Evolutionary conservation across 2,888 invertebrate genomes (phyloP).

Genomic region (Tetropium fuscum): DNA sequence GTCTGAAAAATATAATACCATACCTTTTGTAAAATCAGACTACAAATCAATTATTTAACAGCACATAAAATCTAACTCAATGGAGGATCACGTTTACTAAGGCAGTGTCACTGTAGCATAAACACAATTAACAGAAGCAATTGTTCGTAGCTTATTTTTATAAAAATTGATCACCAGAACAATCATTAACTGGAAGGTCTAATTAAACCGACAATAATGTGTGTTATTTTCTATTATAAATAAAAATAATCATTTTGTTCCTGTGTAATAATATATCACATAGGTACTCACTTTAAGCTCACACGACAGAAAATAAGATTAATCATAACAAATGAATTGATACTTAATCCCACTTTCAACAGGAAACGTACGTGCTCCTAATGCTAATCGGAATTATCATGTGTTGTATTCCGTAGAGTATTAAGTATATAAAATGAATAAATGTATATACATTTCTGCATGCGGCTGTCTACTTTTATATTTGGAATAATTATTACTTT

Average conservation of each 20-base stretch:
- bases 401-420: slow-evolving; percentile 11
- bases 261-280: not conserved
- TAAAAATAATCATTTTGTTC: not conserved
- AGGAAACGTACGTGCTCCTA: slow-evolving; percentile 38
- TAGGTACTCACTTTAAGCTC: not conserved
- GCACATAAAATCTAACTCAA: not conserved
- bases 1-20: slow-evolving; percentile 70
- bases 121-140: too few relatives aligned
- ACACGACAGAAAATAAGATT: slow-evolving; percentile 12
- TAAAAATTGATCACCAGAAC: too few relatives aligned
- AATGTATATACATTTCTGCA: slow-evolving; percentile 12
- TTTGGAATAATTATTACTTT: not conserved
- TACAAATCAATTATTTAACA: not conserved
- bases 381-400: slow-evolving; percentile 31
- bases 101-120: too few relatives aligned
- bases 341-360: slow-evolving; percentile 35
- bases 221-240: not conserved
- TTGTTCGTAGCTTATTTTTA: too few relatives aligned
- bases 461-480: not conserved
- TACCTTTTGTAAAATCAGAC: not conserved
- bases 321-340: slow-evolving; percentile 15
- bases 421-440: not conserved
- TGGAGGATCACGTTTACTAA: too few relatives aligned
- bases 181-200: too few relatives aligned
- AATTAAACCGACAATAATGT: too few relatives aligned